phyloP scores from a whole-genome alignment of 2,888 invertebrate species.

The Malthinus seriepunctatus region DNA sequence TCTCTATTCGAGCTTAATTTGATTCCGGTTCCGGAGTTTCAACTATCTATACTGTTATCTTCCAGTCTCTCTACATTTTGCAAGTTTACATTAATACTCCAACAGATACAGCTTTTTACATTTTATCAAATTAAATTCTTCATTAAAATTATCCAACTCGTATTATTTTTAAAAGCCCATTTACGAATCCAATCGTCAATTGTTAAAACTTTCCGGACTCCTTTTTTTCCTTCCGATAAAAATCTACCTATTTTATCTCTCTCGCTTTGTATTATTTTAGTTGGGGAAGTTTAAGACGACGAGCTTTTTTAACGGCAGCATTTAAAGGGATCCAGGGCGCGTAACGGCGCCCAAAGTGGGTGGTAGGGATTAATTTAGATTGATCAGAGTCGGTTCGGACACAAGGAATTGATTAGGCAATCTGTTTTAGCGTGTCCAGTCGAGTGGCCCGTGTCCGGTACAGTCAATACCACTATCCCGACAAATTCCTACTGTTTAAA shows the following conservation, averaged over 20 bases:
- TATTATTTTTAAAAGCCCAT: too few relatives aligned
- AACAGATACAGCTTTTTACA: constrained; percentile 11
- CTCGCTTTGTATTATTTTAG: constrained; percentile 20
- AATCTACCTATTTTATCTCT: constrained; percentile 5
- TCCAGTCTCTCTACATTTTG: constrained; percentile 24
- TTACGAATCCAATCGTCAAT: background rate
- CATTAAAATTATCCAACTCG: background rate
- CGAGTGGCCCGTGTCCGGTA: constrained; percentile 54
- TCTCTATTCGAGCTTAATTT: constrained; percentile 46
- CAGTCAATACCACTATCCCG: constrained; percentile 31
- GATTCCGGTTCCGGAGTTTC: constrained; percentile 41
- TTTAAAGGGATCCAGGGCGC: constrained; percentile 44
- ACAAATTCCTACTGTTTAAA: constrained; percentile 17
- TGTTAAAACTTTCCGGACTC: background rate
- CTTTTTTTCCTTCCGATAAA: background rate
- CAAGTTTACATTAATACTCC: constrained; percentile 23
- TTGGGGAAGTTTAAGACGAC: constrained; percentile 22
- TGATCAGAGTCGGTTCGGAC: constrained; percentile 57
- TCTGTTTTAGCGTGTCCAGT: constrained; percentile 58
- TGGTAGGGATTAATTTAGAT: constrained; percentile 58
- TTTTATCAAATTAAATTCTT: background rate
- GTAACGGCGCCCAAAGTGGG: constrained; percentile 41
- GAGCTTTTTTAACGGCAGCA: constrained; percentile 51
- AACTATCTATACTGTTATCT: constrained; percentile 37
- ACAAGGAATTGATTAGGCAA: constrained; percentile 59